Percentiles rank a stretch among this genome's conserved stretches.
Evolutionary conservation across 2,113 vertebrate species (phyloP).

Genomic region (Dunckerocampus dactyliophorus): DNA sequence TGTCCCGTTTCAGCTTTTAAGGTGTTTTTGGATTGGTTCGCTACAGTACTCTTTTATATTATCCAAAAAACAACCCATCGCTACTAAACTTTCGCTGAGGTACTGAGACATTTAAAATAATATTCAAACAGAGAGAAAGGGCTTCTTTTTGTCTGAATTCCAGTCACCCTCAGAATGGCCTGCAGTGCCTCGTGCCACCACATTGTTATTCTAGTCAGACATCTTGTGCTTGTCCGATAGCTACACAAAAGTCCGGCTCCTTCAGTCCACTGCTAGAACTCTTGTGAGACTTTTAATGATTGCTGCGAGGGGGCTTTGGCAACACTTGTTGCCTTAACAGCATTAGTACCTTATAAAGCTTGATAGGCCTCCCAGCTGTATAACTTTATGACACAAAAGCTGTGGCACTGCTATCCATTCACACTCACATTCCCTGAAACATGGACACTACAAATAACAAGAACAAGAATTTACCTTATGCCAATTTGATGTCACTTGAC

Average conservation of each 20-base stretch:
- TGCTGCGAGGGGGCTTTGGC: conserved; percentile 46
- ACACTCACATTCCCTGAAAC: too few species aligned
- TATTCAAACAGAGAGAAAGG: not conserved
- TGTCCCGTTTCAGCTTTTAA: too few species aligned
- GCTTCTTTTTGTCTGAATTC: conserved; percentile 13
- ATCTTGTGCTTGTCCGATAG: conserved; percentile 30
- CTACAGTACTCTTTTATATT: too few species aligned
- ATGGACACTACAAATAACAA: not conserved
- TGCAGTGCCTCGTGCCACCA: conserved; percentile 25
- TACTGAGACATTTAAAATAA: too few species aligned
- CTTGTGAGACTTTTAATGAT: conserved; percentile 48
- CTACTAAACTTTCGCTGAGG: too few species aligned
- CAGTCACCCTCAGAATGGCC: conserved; percentile 18
- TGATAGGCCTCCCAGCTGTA: conserved; percentile 55
- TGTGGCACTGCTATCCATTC: not conserved
- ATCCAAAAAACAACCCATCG: too few species aligned
- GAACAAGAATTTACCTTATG: too few species aligned
- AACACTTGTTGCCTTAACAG: conserved; percentile 62
- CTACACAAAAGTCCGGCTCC: conserved; percentile 41
- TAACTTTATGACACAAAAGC: conserved; percentile 34
- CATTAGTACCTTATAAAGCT: conserved; percentile 72
- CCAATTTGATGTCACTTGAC: too few species aligned
- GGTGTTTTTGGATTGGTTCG: too few species aligned
- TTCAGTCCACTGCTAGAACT: conserved; percentile 43
- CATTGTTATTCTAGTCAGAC: conserved; percentile 54